Evolutionary conservation across 2,797 vertebrate species (phyloP), one percentile per base, ranked within the genome.

Genomic region (Rallus crepitans): DNA sequence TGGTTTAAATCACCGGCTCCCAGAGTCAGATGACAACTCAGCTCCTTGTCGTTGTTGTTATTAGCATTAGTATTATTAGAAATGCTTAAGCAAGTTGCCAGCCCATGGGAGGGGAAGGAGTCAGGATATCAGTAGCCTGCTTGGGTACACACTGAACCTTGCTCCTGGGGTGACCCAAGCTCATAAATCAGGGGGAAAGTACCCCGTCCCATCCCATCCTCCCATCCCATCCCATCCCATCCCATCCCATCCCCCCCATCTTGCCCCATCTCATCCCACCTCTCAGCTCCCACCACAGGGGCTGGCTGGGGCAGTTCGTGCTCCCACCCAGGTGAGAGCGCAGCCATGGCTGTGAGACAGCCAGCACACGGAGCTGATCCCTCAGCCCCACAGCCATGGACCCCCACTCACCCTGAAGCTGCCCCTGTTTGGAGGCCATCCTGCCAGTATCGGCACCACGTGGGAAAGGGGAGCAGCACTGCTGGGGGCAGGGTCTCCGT

Each of bases 81-180:
- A 96, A 91, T 40, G 55, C 89, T 85, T 69, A 30, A 91, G 87
- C 56, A 16, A 89, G 94, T 69, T 87, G 90, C 90, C 93, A 76
- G 85, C 93, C 90, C 75, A 72, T 87, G 87, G 93, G 56, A 94
- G 91, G 91, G 91, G 89, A 93, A 89, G 83, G 89, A 90, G 72
- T 57, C 5, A 7, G 73, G 80, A 82, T 88, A 94, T 93, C 2
- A 0, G 95, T 20, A 71, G 87, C 64, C 68, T 90, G 60, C n/a
- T 40, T 6, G 8, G 42, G 66, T 42, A 23, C 17, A 30, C 0
- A 2, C 7, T 15, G 78, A 57, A 31, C 82, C 60, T 59, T 12
- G 40, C 9, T 93, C 81, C 53, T 40, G 35, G 57, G 15, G 15
- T 75, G 65, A 87, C 48, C 89, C 53, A 19, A 33, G 19, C 69